Evolutionary conservation across 64 coral and sea anemone genomes (phyloP).

Genomic region (Porites lutea): DNA sequence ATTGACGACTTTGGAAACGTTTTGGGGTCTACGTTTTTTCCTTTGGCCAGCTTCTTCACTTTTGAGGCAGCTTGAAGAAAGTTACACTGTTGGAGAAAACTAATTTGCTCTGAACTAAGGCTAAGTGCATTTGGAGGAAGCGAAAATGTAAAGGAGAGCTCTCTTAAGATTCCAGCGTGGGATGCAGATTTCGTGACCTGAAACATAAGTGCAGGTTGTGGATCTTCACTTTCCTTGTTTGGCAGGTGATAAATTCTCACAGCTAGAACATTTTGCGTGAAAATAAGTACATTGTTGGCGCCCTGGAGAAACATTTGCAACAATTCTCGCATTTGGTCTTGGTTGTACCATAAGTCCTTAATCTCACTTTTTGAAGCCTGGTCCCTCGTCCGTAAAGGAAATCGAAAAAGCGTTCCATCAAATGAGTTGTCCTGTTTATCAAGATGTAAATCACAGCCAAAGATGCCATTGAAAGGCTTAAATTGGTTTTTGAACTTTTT

Average conservation of each 20-base stretch:
- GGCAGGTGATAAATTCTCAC: constrained; percentile 69
- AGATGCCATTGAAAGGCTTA: constrained; percentile 81
- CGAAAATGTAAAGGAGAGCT: constrained; percentile 48
- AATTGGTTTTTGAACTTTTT: constrained; percentile 73
- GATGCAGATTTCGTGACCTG: constrained; percentile 50
- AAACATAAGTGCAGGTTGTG: constrained; percentile 51
- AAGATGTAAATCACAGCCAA: constrained; percentile 72
- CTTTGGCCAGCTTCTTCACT: not conserved
- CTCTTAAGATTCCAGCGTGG: constrained; percentile 1
- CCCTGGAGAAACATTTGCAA: constrained; percentile 64
- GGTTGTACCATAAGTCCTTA: constrained; percentile 70
- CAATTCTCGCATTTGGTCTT: constrained; percentile 59
- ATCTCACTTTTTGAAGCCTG: constrained; percentile 81
- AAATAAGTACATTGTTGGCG: constrained; percentile 75
- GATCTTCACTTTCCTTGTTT: constrained; percentile 2
- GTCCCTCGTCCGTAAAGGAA: constrained; percentile 77
- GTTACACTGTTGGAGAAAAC: constrained; percentile 70
- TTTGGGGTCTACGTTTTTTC: not conserved
- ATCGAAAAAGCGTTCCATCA: constrained; percentile 85
- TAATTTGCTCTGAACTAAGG: constrained; percentile 31
- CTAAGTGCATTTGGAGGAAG: not conserved
- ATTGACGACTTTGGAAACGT: constrained; percentile 50
- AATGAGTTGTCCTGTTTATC: constrained; percentile 51
- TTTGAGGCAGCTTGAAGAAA: constrained; percentile 75
- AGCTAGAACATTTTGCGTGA: constrained; percentile 81